phyloP scores from a whole-genome alignment of 2,113 vertebrate species.

The Phycodurus eques region DNA sequence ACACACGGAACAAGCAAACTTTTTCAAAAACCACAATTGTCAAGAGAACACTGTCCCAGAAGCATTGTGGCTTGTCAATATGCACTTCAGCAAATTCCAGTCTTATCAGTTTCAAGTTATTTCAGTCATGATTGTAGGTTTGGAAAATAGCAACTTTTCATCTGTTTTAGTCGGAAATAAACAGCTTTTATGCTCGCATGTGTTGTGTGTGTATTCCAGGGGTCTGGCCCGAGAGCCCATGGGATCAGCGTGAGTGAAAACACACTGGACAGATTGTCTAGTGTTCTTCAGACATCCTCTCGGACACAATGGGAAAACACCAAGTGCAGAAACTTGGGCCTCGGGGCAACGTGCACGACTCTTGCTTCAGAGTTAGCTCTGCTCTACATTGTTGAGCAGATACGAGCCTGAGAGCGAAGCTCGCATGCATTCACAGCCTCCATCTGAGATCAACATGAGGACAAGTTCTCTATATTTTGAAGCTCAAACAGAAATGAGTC shows the following conservation, averaged over 20 bases:
- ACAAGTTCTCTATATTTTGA: conserved; percentile 1
- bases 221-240: conserved; percentile 44
- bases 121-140: background rate
- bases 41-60: background rate
- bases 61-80: background rate
- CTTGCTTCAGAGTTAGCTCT: conserved; percentile 29
- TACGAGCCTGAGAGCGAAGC: conserved; percentile 24
- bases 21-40: background rate
- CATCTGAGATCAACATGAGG: conserved; percentile 19
- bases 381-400: conserved; percentile 24
- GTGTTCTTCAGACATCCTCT: conserved; percentile 56
- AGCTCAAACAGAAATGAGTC: conserved; percentile 7
- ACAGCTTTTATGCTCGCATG: conserved; percentile 14
- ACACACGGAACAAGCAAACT: background rate
- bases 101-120: background rate
- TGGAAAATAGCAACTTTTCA: background rate
- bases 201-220: conserved; percentile 26
- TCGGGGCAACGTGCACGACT: conserved; percentile 18
- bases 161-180: background rate
- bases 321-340: conserved; percentile 29
- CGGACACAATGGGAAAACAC: conserved; percentile 47
- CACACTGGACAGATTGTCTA: conserved; percentile 50
- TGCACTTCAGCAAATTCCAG: background rate
- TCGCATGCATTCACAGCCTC: conserved; percentile 20
- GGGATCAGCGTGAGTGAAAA: conserved; percentile 57